Evolutionary conservation across 2,888 invertebrate genomes (phyloP).

Genomic region (Lepidochitona cinerea): DNA sequence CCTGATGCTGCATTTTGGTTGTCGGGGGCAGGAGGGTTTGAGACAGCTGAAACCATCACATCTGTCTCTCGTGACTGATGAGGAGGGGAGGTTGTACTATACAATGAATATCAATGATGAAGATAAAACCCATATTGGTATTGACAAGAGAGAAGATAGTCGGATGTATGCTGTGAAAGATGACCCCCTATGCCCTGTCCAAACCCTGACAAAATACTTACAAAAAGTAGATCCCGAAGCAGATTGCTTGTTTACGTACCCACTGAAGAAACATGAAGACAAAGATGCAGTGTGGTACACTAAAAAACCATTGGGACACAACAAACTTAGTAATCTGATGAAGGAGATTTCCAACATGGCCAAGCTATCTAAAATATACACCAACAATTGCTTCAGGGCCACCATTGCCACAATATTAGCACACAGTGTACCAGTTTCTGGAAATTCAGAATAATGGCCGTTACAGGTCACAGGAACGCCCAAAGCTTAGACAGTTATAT

Average conservation of each 20-base stretch:
- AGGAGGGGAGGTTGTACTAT: neutral
- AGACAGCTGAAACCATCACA: neutral
- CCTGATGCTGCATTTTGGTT: conserved; percentile 24
- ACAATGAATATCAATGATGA: conserved; percentile 19
- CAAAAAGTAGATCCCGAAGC: neutral
- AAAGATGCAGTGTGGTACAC: neutral
- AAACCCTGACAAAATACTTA: neutral
- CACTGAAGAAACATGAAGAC: neutral
- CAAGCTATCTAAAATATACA: neutral
- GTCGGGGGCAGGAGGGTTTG: conserved; percentile 16
- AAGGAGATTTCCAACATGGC: neutral
- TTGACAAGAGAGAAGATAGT: conserved; percentile 17
- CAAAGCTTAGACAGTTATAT: neutral
- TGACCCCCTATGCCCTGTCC: neutral
- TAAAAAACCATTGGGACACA: neutral
- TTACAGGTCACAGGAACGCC: neutral
- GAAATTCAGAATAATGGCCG: neutral
- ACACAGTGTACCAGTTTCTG: neutral
- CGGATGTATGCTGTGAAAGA: too few relatives aligned
- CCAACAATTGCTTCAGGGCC: neutral
- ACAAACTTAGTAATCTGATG: neutral
- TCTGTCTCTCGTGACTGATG: neutral
- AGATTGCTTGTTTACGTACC: neutral
- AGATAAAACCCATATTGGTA: conserved; percentile 22
- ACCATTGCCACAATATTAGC: neutral